A percentile compares a stretch with the other conserved stretches of the same genome.
Evolutionary conservation across 2,888 invertebrate species (phyloP).

Genomic region (Caenorhabditis panamensis): DNA sequence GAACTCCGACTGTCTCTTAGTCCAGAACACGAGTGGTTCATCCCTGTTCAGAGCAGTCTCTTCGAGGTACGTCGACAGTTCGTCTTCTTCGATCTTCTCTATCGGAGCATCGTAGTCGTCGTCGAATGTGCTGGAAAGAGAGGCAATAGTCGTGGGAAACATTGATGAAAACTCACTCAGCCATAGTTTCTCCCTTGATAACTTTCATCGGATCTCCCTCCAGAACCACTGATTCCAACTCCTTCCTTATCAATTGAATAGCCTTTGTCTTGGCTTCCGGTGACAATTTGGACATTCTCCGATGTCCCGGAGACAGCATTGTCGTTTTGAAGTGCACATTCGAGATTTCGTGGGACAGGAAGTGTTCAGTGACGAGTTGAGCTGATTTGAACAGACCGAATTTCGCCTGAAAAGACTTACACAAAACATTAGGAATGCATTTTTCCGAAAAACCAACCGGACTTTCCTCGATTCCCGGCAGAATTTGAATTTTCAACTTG

Average conservation of each 20-base stretch:
- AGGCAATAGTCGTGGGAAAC: no score
- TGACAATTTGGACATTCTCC: background rate
- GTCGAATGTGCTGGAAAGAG: background rate
- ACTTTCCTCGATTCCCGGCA: no score
- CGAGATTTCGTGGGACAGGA: background rate
- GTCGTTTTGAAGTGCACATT: constrained; percentile 3
- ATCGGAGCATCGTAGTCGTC: constrained; percentile 8
- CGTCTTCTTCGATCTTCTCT: background rate
- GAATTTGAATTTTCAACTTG: background rate
- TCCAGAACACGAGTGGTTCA: background rate
- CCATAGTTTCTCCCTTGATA: no score
- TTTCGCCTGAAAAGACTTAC: background rate
- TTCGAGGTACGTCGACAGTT: background rate
- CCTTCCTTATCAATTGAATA: background rate
- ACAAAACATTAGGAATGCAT: no score
- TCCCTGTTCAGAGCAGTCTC: background rate
- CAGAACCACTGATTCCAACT: background rate
- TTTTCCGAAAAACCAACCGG: background rate
- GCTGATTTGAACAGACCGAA: background rate
- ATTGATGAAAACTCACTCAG: no score
- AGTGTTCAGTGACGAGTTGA: background rate
- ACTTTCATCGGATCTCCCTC: no score
- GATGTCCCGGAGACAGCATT: background rate
- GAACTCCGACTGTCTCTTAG: background rate
- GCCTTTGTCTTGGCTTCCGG: background rate